Percentiles rank a stretch among this genome's conserved stretches.
phyloP scores from a whole-genome alignment of 2,113 vertebrate genomes.

The Petaurus breviceps region DNA sequence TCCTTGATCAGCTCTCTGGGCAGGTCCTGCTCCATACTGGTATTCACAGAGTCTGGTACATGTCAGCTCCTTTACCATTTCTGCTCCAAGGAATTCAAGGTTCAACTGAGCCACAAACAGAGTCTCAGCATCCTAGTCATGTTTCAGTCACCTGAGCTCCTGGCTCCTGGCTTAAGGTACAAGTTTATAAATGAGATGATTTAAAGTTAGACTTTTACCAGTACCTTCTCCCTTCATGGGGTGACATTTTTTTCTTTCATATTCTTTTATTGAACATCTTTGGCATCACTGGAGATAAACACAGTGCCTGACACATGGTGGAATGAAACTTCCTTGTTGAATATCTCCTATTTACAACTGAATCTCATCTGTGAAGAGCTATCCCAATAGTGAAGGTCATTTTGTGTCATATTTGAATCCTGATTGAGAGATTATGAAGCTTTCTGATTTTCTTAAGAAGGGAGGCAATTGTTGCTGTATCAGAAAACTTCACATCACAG shows the following conservation, averaged over 20 bases:
- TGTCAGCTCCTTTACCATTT: no score
- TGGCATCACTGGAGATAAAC: slow-evolving; percentile 69
- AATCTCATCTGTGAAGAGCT: slow-evolving; percentile 81
- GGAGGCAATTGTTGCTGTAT: slow-evolving; percentile 87
- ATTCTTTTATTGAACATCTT: not conserved
- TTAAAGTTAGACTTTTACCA: not conserved
- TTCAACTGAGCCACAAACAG: no score
- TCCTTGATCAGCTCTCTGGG: no score
- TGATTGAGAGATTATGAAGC: slow-evolving; percentile 80
- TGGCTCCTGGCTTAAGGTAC: no score
- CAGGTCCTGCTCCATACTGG: no score
- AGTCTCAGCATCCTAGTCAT: no score
- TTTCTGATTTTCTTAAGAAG: slow-evolving; percentile 83
- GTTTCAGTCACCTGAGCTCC: no score
- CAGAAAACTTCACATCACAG: slow-evolving; percentile 81
- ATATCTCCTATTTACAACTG: slow-evolving; percentile 85
- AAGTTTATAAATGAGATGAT: not conserved
- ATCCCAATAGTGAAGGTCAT: slow-evolving; percentile 80
- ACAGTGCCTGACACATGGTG: slow-evolving; percentile 82
- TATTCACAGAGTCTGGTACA: no score
- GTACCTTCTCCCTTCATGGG: not conserved
- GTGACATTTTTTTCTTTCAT: not conserved
- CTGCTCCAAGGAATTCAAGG: no score
- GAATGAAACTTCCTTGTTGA: slow-evolving; percentile 92
- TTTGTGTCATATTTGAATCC: slow-evolving; percentile 84